phyloP scores from a whole-genome alignment of 64 coral and sea anemone species.

The Anthopleura sola region DNA sequence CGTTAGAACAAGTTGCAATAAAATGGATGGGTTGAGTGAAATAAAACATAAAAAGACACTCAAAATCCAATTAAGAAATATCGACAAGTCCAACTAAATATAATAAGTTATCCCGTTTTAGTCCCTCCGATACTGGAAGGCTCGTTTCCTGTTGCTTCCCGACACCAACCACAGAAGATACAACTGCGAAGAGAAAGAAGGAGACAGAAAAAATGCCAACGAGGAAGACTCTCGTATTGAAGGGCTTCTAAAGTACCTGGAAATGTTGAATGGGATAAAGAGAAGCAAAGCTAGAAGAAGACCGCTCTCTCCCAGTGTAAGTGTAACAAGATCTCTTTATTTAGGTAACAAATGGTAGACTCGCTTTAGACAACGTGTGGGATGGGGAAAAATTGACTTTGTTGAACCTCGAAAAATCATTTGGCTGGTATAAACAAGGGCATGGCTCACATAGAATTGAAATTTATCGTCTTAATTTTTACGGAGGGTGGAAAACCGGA shows the following conservation, averaged over 20 bases:
- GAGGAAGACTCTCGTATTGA: slow-evolving; percentile 43
- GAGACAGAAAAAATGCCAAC: slow-evolving; percentile 36
- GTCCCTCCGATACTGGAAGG: slow-evolving; percentile 82
- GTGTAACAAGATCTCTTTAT: not conserved
- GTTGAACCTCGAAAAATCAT: no score
- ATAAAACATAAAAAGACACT: no score
- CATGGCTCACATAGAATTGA: no score
- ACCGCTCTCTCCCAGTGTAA: slow-evolving; percentile 57
- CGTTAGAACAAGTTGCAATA: not conserved
- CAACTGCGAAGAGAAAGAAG: not conserved
- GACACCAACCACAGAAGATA: slow-evolving; percentile 27
- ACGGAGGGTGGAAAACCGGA: no score
- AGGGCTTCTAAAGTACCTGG: slow-evolving; percentile 79
- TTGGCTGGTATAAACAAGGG: no score
- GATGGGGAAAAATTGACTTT: not conserved
- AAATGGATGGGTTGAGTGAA: no score
- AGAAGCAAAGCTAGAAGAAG: slow-evolving; percentile 43
- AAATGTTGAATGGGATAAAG: slow-evolving; percentile 87
- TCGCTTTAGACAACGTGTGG: no score
- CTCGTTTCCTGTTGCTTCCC: slow-evolving; percentile 80
- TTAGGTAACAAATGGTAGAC: no score
- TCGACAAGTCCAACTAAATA: not conserved
- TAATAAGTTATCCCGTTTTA: slow-evolving; percentile 26
- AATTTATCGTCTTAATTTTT: no score
- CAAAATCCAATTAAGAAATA: not conserved